Conservation (phyloP, 2,797 vertebrate species). For the Gadopsis marmoratus region DNA sequence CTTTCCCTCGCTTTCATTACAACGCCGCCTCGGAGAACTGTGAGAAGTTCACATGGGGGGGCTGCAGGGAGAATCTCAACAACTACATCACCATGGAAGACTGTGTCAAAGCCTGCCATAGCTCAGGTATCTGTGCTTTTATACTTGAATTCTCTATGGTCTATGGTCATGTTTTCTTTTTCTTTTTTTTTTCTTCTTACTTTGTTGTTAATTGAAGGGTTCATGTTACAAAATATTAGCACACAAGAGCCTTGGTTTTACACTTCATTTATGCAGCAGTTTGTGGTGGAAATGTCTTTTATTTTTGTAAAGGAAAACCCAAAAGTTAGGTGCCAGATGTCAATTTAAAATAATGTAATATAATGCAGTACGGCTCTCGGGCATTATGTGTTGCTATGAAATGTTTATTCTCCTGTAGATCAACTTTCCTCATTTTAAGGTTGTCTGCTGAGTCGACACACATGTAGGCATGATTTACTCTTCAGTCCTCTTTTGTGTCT, state of each 20-base stretch:
- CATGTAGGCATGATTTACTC: too few relatives aligned
- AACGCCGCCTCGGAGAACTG: conserved; percentile 86
- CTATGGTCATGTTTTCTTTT: background rate
- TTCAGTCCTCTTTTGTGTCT: too few relatives aligned
- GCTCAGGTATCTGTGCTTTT: conserved; percentile 74
- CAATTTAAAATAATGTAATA: too few relatives aligned
- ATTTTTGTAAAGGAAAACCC: too few relatives aligned
- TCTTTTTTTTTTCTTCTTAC: background rate
- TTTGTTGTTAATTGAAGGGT: background rate
- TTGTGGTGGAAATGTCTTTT: too few relatives aligned
- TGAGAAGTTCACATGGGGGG: conserved; percentile 83
- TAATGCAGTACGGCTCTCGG: too few relatives aligned
- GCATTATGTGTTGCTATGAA: background rate
- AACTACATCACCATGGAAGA: conserved; percentile 89
- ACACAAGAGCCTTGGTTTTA: too few relatives aligned
- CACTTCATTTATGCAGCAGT: too few relatives aligned
- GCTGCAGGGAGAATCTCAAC: conserved; percentile 92
- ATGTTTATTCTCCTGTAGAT: background rate
- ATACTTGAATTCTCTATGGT: background rate
- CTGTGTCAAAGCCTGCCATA: conserved; percentile 87
- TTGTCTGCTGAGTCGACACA: too few relatives aligned
- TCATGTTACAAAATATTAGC: background rate
- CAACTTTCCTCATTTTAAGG: too few relatives aligned
- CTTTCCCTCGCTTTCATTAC: conserved; percentile 94
- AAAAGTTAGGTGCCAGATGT: too few relatives aligned